Conservation (phyloP, 2,113 vertebrate genomes). For the Salminus brasiliensis region DNA sequence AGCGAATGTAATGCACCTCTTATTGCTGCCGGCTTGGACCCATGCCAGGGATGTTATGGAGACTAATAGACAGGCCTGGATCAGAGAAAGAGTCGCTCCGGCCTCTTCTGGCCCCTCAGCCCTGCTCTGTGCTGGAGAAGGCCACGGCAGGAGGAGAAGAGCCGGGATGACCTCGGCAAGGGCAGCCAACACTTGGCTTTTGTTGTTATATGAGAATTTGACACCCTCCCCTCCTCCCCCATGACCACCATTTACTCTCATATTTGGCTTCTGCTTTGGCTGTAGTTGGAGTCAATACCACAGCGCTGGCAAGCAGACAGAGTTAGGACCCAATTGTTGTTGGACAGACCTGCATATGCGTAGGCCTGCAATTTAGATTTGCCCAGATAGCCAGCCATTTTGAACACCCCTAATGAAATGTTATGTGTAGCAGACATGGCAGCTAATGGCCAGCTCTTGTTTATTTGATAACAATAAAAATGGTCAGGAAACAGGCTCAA, state of each 20-base stretch:
- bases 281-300: neutral
- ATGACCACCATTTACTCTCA: neutral
- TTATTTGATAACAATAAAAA: no score
- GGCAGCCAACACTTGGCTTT: neutral
- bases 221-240: neutral
- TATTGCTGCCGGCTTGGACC: slow-evolving; percentile 22
- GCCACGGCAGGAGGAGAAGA: neutral
- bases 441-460: no score
- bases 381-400: neutral
- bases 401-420: neutral
- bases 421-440: neutral
- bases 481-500: no score
- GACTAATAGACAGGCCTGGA: slow-evolving; percentile 31
- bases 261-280: neutral
- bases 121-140: neutral
- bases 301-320: neutral
- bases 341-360: neutral
- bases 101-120: neutral
- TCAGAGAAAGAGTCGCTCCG: neutral
- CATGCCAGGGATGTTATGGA: slow-evolving; percentile 29
- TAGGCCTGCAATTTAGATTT: neutral
- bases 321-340: neutral
- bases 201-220: neutral
- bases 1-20: slow-evolving; percentile 55
- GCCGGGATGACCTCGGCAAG: slow-evolving; percentile 11